Conservation (phyloP, 1,140 invertebrate genomes). For the Eueides isabella region DNA sequence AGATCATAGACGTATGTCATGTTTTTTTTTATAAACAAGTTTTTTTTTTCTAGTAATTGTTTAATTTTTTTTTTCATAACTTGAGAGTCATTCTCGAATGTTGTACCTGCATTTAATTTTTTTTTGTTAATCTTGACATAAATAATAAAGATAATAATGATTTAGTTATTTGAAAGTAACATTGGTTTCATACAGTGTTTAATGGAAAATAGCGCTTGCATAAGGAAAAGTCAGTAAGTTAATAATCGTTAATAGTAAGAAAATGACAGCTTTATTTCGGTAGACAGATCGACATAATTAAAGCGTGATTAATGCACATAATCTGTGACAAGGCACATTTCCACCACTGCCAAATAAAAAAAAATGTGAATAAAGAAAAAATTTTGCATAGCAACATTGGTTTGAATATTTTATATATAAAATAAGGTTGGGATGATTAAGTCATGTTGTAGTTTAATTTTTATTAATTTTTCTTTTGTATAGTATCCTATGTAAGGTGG, state of each 20-base stretch:
- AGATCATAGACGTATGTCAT: slow-evolving; percentile 66
- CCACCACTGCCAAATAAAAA: slow-evolving; percentile 76
- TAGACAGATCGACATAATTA: slow-evolving; percentile 65
- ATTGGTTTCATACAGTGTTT: slow-evolving; percentile 62
- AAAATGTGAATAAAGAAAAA: slow-evolving; percentile 61
- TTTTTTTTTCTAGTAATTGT: slow-evolving; percentile 77
- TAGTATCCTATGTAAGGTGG: slow-evolving; percentile 71
- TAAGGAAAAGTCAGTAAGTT: slow-evolving; percentile 76
- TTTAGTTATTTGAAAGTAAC: slow-evolving; percentile 70
- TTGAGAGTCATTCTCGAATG: slow-evolving; percentile 82
- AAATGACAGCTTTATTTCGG: slow-evolving; percentile 76
- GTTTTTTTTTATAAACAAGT: slow-evolving; percentile 73
- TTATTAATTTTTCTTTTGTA: slow-evolving; percentile 73
- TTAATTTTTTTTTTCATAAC: slow-evolving; percentile 74
- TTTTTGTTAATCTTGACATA: slow-evolving; percentile 80
- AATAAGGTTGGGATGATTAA: slow-evolving; percentile 70
- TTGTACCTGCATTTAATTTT: slow-evolving; percentile 83
- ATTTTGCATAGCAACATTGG: slow-evolving; percentile 60
- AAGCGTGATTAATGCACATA: slow-evolving; percentile 58
- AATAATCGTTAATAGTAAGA: slow-evolving; percentile 71
- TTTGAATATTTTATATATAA: slow-evolving; percentile 74
- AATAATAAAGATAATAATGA: slow-evolving; percentile 75
- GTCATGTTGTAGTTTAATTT: slow-evolving; percentile 79
- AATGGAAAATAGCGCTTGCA: slow-evolving; percentile 60
- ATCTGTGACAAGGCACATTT: slow-evolving; percentile 82